Base-by-base conservation (phyloP, 2,888 invertebrate genomes). In the Sphaerophoria taeniata region DNA sequence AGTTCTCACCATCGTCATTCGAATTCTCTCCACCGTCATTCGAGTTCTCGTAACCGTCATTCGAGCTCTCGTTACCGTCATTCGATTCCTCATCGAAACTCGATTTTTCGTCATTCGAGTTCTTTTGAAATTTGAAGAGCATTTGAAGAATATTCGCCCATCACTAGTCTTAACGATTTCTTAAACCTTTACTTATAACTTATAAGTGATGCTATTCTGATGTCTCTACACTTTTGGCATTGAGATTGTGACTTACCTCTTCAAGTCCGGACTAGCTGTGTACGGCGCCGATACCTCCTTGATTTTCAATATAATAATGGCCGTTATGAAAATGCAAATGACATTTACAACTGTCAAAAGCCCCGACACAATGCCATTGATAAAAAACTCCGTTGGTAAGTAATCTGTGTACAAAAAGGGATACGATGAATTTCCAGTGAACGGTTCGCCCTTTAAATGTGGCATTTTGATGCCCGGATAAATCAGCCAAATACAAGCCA, bases 281-380 rank as follows among this genome's bases (percentile, higher is more conserved):
- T 96, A 95, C 0, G 96, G 97, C 67, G 96, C 96, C 0, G 95
- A 95, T 7, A 97, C 96, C 92, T 96, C 96, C 91, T 97, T 97
- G 87, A 97, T 96, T 94, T 96, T 96, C 65, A 97, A 92, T 82
- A 97, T 95, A 86, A 96, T 93, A 88, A 96, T 94, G 2, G 96
- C 97, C 67, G 96, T 95, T 88, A 96, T 94, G 90, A 96, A 96
- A 89, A 97, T 97, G 91, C 97, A 96, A 89, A 95, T 94, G 81
- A 97, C 96, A 91, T 97, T 97, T 45, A 97, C 94, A 65, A 97
- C 93, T 2, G 97, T 97, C 69, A 97, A 92, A 87, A 95, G 94
- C 77, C 96, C 95, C 89, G 97, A 97, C 72, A 97, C 95, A 74
- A 95, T 94, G 33, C 97, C 97, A 89, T 96, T 95, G 81, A 96